Conservation (phyloP, 2,113 vertebrate genomes). For the Pyrgilauda ruficollis region DNA sequence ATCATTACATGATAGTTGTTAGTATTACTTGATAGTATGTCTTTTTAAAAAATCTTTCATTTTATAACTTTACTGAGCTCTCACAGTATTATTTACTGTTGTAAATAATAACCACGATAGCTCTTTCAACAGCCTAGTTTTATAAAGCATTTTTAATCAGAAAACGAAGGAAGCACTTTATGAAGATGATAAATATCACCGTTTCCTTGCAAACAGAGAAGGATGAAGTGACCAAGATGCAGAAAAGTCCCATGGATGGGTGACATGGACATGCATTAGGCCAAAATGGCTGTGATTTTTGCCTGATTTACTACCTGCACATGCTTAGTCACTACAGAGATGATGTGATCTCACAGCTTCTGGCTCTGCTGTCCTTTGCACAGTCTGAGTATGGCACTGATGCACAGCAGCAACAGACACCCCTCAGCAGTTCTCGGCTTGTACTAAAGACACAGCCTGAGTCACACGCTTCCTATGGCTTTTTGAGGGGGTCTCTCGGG, state of each 20-base stretch:
- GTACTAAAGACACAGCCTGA: rapidly evolving
- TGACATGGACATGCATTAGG: background rate
- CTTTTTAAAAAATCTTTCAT: background rate
- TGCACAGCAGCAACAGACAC: rapidly evolving
- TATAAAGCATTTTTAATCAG: background rate
- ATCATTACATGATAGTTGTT: background rate
- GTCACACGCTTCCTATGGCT: rapidly evolving
- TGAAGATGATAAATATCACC: background rate
- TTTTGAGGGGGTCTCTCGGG: background rate
- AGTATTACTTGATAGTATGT: background rate
- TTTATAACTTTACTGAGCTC: background rate
- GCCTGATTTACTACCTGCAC: background rate
- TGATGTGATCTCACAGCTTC: background rate
- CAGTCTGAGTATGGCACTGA: background rate
- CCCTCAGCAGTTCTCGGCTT: rapidly evolving
- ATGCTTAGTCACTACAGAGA: background rate
- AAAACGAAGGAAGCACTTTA: background rate
- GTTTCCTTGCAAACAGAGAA: background rate
- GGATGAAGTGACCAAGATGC: background rate
- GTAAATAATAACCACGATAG: background rate
- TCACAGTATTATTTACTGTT: background rate
- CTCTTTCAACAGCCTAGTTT: background rate
- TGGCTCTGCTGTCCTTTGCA: background rate
- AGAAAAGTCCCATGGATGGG: background rate
- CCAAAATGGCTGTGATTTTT: background rate